Percentiles rank a stretch among this genome's conserved stretches.
Evolutionary conservation across 2,888 invertebrate genomes (phyloP).

Genomic region (Caenorhabditis sp.): DNA sequence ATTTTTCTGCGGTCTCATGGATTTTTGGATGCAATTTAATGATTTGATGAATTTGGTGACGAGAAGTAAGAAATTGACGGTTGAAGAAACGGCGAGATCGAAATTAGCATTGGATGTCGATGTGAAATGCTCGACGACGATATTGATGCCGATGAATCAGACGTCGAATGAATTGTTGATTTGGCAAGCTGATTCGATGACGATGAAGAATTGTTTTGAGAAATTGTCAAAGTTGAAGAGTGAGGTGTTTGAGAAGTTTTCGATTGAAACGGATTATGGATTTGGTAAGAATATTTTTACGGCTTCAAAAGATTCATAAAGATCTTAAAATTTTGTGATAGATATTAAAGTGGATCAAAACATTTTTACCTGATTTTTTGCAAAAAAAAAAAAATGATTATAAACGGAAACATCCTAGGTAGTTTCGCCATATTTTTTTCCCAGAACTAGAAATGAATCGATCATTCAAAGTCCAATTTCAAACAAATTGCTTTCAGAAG

Average conservation of each 20-base stretch:
- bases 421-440: too few relatives aligned
- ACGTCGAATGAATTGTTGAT: conserved; percentile 46
- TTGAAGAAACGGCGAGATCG: conserved; percentile 17
- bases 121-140: conserved; percentile 42
- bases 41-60: conserved; percentile 82
- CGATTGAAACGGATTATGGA: conserved; percentile 45
- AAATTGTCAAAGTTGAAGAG: conserved; percentile 25
- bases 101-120: conserved; percentile 35
- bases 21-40: conserved; percentile 83
- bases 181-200: conserved; percentile 39
- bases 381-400: too few relatives aligned
- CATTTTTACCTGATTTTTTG: too few relatives aligned
- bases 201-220: conserved; percentile 52
- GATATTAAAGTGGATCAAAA: too few relatives aligned
- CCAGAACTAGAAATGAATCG: too few relatives aligned
- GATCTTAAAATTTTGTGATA: too few relatives aligned
- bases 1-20: conserved; percentile 86
- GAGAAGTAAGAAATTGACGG: conserved; percentile 41
- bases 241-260: conserved; percentile 41
- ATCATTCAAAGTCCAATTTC: too few relatives aligned
- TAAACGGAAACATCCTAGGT: too few relatives aligned
- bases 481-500: too few relatives aligned
- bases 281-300: conserved; percentile 33
- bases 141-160: conserved; percentile 63
- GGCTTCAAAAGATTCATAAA: too few relatives aligned